These are phyloP conservation scores for Suncus etruscus DNA, from an alignment of 2,113 vertebrate species.

Conservation along the genomic window DNA sequence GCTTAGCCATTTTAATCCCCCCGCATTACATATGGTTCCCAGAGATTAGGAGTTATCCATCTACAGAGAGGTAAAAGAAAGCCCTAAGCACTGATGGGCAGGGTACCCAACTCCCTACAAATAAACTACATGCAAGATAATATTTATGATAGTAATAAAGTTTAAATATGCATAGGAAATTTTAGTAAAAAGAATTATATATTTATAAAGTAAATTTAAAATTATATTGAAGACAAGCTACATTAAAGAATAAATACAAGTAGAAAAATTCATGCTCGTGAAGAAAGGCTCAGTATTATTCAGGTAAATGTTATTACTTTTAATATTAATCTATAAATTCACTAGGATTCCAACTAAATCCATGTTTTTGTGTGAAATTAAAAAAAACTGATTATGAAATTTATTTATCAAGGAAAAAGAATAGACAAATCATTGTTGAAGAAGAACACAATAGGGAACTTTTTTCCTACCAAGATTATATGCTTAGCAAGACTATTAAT, in stretches of 20 bases:
- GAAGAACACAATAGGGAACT: neutral
- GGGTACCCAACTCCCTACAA: too few species aligned
- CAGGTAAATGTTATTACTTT: slow-evolving; percentile 48
- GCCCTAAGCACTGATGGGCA: too few species aligned
- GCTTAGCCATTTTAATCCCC: too few species aligned
- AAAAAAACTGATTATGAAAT: slow-evolving; percentile 55
- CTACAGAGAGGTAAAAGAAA: too few species aligned
- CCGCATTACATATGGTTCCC: too few species aligned
- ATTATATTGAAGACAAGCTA: slow-evolving; percentile 43
- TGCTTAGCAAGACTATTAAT: neutral
- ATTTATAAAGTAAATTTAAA: slow-evolving; percentile 35
- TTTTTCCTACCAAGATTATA: neutral
- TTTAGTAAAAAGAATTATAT: slow-evolving; percentile 26
- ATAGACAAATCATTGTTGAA: slow-evolving; percentile 43
- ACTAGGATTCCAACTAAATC: slow-evolving; percentile 45
- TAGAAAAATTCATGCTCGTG: slow-evolving; percentile 39
- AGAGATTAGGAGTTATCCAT: too few species aligned
- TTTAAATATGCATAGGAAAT: neutral
- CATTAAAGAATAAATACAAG: slow-evolving; percentile 41
- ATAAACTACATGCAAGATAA: neutral
- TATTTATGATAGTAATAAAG: slow-evolving; percentile 19
- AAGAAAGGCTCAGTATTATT: slow-evolving; percentile 23
- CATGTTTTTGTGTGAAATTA: slow-evolving; percentile 30
- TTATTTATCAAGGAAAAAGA: slow-evolving; percentile 22
- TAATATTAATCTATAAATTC: slow-evolving; percentile 34